Evolutionary conservation across 1,140 invertebrate genomes (phyloP).

Genomic region (Drosophila willistoni): DNA sequence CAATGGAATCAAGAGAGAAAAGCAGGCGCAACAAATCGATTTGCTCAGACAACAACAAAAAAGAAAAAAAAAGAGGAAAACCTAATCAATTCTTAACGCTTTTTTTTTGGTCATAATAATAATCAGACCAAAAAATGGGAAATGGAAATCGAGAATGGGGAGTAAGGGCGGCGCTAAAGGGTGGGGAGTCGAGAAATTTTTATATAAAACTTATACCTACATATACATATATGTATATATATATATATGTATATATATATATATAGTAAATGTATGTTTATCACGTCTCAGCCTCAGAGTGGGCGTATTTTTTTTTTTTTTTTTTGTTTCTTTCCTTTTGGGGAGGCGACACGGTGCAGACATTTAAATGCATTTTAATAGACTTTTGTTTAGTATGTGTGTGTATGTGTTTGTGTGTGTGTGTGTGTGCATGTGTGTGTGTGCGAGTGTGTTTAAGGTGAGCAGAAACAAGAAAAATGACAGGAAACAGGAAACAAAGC

Average conservation of each 20-base stretch:
- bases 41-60: slow-evolving; percentile 9
- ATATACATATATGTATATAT: not conserved
- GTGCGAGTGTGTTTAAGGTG: slow-evolving; percentile 9
- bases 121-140: not conserved
- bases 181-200: slow-evolving; percentile 13
- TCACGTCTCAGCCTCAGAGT: slow-evolving; percentile 7
- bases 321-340: too few species aligned
- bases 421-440: slow-evolving; percentile 13
- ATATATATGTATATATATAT: slow-evolving; percentile 2
- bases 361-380: slow-evolving; percentile 78
- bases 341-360: slow-evolving; percentile 37
- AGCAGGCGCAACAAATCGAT: slow-evolving; percentile 69
- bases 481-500: slow-evolving; percentile 48
- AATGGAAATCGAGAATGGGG: not conserved
- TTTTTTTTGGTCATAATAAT: slow-evolving; percentile 58
- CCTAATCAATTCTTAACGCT: slow-evolving; percentile 66
- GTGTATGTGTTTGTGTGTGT: slow-evolving; percentile 13
- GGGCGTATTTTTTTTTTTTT: slow-evolving; percentile 40
- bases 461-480: slow-evolving; percentile 12
- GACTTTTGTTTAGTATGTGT: slow-evolving; percentile 29
- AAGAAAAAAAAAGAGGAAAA: slow-evolving; percentile 34
- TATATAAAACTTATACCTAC: not conserved
- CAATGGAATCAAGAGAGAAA: slow-evolving; percentile 48
- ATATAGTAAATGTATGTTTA: not conserved
- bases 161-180: too few species aligned